Percentiles rank a stretch among this genome's conserved stretches.
phyloP scores from a whole-genome alignment of 2,888 invertebrate species.

The Synanthedon tipuliformis region DNA sequence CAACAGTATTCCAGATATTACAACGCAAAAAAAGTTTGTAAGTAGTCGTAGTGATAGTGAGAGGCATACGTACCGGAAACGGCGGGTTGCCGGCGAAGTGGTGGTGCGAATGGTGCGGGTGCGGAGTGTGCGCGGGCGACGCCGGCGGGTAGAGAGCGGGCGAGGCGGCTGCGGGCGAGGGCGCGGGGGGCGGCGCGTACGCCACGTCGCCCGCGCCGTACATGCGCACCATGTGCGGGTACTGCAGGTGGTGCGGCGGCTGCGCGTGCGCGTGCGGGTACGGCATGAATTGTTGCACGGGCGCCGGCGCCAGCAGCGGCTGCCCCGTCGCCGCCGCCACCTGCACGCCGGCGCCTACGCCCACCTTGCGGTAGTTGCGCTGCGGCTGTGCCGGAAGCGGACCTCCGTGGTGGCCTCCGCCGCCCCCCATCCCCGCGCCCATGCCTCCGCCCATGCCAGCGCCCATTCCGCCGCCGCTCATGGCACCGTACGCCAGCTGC shows the following conservation, averaged over 20 bases:
- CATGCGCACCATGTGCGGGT: constrained; percentile 72
- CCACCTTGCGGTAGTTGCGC: constrained; percentile 45
- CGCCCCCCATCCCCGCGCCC: constrained; percentile 27
- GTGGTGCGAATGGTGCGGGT: constrained; percentile 41
- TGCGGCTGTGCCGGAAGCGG: constrained; percentile 52
- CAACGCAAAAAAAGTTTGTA: no score
- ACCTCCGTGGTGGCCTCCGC: constrained; percentile 58
- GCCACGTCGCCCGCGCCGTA: constrained; percentile 48
- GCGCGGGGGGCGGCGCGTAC: constrained; percentile 47
- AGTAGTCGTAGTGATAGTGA: no score
- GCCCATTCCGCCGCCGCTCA: constrained; percentile 19
- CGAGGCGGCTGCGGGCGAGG: constrained; percentile 54
- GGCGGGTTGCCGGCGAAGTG: constrained; percentile 30
- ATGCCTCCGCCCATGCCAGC: constrained; percentile 29
- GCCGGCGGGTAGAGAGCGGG: constrained; percentile 63
- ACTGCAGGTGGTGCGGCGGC: constrained; percentile 59
- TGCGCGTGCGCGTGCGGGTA: constrained; percentile 72
- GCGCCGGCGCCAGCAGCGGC: constrained; percentile 84
- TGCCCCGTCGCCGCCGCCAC: constrained; percentile 87
- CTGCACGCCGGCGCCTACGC: constrained; percentile 74
- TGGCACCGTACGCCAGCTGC: constrained; percentile 51
- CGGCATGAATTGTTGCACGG: constrained; percentile 77
- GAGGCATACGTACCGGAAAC: constrained; percentile 38
- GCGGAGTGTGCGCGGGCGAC: constrained; percentile 62
- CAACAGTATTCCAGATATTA: no score